Evolutionary conservation across 2,888 invertebrate species (phyloP), one percentile per base, ranked within the genome.

Genomic region (Lissocephala sabroskyi): DNA sequence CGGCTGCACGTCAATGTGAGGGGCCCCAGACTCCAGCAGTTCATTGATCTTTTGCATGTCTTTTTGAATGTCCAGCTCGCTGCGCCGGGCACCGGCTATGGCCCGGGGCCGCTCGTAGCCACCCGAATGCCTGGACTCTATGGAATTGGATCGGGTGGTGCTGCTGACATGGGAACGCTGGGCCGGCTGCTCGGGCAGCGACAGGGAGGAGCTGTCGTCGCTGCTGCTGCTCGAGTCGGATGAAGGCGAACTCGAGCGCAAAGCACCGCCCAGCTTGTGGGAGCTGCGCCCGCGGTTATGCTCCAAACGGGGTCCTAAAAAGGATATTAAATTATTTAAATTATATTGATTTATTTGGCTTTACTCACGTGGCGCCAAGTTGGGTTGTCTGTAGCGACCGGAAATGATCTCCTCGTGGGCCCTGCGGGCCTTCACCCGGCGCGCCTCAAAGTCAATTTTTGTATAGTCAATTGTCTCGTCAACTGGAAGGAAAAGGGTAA

Each of bases 381-480:
- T 85, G 1, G 85, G 85, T 54, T 84, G 83, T 10, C 85, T 79
- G 60, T 80, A 85, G 9, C 84, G 75, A 33, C 85, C 85, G 9
- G 84, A 83, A 33, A 85, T 80, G 26, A 85, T 81, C 64, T 85
- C 85, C 58, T 85, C 85, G 42, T 85, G 85, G 0, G 85, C 85
- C 7, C 85, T 68, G 2, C 85, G 73, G 7, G 84, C 85, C 57
- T 85, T 85, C 0, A 84, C 81, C 6, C 84, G 76, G 1, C 85
- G 75, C 2, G 82, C 80, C 44, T 85, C 85, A 50, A 83, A 85
- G 53, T 85, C 85, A 43, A 85, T 83, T 58, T 84, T 82, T 1
- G 85, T 81, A 19, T 85, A 83, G 52, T 85, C 85, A 52, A 85
- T 80, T 14, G 81, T 76, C 45, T 84, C 85, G 44, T 83, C 84